Conservation (phyloP, 2,113 vertebrate genomes). For the Gymnobelideus leadbeateri region DNA sequence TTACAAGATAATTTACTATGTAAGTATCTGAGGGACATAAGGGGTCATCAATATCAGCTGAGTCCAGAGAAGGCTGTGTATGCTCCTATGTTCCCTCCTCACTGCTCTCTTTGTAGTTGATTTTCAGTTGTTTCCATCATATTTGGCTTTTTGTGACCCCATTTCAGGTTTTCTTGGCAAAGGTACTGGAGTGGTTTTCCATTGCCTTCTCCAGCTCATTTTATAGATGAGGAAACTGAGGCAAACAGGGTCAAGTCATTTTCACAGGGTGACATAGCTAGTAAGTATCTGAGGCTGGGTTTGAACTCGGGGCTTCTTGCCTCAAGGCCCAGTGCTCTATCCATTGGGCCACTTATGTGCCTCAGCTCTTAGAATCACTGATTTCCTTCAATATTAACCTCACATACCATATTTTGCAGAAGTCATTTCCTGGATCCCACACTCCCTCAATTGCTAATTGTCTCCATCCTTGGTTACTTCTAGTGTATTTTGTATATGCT, state of each 20-base stretch:
- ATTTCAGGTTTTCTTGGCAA: too few species aligned
- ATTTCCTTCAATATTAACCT: neutral
- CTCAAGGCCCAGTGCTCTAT: too few species aligned
- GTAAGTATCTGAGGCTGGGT: too few species aligned
- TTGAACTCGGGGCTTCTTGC: neutral
- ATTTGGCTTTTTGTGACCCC: too few species aligned
- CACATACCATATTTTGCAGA: neutral
- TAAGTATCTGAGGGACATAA: neutral
- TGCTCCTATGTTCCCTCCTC: neutral
- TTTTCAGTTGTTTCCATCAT: too few species aligned
- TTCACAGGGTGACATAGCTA: too few species aligned
- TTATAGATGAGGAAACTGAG: too few species aligned
- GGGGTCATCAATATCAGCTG: neutral
- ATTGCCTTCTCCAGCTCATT: too few species aligned
- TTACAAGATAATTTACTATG: neutral
- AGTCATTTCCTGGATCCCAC: neutral
- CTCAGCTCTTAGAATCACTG: neutral
- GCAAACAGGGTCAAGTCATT: too few species aligned
- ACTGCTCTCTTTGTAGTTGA: neutral
- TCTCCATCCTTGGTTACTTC: neutral
- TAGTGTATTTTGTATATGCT: neutral
- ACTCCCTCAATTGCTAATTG: neutral
- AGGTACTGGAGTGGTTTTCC: too few species aligned
- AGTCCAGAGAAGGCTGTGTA: neutral
- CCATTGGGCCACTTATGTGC: too few species aligned